These are phyloP conservation scores for Himalopsyche kuldschensis DNA, from an alignment of 2,888 invertebrate genomes.

Conservation along the genomic window DNA sequence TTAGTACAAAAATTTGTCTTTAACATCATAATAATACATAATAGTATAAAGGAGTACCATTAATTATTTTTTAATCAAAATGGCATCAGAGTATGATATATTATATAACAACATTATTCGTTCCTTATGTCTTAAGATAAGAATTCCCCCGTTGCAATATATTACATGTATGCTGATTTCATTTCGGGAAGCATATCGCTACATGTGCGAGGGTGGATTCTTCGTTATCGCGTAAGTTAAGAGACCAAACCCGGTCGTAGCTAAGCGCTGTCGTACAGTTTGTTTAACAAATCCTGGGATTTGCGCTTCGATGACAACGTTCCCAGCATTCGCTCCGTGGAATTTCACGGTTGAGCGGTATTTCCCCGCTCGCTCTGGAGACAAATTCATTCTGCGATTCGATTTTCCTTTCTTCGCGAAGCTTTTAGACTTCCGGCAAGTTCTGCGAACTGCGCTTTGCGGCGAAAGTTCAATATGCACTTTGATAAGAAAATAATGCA, in stretches of 20 bases:
- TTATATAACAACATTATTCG: too few species aligned
- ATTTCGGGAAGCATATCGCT: too few species aligned
- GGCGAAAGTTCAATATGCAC: neutral
- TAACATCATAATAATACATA: too few species aligned
- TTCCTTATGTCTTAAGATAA: too few species aligned
- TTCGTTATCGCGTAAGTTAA: neutral
- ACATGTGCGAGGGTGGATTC: too few species aligned
- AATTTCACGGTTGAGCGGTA: neutral
- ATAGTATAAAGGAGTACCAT: too few species aligned
- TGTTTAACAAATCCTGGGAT: neutral
- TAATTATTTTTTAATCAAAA: too few species aligned
- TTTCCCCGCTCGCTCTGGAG: neutral
- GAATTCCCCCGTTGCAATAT: too few species aligned
- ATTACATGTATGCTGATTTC: too few species aligned
- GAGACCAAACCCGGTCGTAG: neutral
- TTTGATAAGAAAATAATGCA: neutral
- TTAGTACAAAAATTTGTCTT: too few species aligned
- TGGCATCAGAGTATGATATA: too few species aligned
- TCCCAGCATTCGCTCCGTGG: neutral
- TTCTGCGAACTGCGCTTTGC: neutral
- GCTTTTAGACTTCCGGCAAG: neutral
- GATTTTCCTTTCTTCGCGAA: neutral
- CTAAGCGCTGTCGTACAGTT: neutral
- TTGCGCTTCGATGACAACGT: neutral
- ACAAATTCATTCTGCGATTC: neutral